A percentile compares a stretch with the other conserved stretches of the same genome.
Evolutionary conservation across 1,140 invertebrate species (phyloP).

Genomic region (Zophobas morio): DNA sequence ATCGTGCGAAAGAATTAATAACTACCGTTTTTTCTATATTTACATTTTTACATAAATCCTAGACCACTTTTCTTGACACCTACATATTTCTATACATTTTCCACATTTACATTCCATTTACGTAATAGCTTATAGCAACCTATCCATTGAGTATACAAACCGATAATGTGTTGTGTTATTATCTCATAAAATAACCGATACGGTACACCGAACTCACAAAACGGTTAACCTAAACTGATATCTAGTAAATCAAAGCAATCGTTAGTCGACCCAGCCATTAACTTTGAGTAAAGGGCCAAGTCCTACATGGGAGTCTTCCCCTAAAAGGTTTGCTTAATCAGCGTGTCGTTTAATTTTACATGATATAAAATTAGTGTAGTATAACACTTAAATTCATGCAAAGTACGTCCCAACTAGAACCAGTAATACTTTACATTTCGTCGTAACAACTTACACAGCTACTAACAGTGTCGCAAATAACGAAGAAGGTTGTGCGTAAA

Average conservation of each 20-base stretch:
- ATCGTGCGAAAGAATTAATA: too few relatives aligned
- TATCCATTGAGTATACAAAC: too few relatives aligned
- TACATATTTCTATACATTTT: too few relatives aligned
- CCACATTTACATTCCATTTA: too few relatives aligned
- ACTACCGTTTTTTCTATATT: too few relatives aligned
- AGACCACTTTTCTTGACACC: too few relatives aligned
- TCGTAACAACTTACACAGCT: conserved; percentile 15
- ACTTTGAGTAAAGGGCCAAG: conserved; percentile 8
- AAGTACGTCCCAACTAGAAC: conserved; percentile 1
- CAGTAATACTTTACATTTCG: conserved; percentile 13
- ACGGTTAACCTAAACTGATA: conserved; percentile 6
- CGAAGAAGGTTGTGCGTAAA: conserved; percentile 16
- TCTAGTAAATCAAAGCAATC: conserved; percentile 12
- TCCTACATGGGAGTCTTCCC: conserved; percentile 17
- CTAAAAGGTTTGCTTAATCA: conserved; percentile 38
- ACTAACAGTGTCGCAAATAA: conserved; percentile 10
- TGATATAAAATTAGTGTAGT: conserved; percentile 34
- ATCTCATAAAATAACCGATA: conserved; percentile 6
- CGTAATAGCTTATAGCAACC: too few relatives aligned
- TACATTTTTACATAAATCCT: too few relatives aligned
- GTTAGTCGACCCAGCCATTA: conserved; percentile 11
- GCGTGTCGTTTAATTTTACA: conserved; percentile 40
- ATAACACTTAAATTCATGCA: conserved; percentile 10
- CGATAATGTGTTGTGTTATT: not conserved
- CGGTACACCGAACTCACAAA: not conserved